Conservation (phyloP, 1,140 invertebrate species). For the Drosophila baimaii region DNA sequence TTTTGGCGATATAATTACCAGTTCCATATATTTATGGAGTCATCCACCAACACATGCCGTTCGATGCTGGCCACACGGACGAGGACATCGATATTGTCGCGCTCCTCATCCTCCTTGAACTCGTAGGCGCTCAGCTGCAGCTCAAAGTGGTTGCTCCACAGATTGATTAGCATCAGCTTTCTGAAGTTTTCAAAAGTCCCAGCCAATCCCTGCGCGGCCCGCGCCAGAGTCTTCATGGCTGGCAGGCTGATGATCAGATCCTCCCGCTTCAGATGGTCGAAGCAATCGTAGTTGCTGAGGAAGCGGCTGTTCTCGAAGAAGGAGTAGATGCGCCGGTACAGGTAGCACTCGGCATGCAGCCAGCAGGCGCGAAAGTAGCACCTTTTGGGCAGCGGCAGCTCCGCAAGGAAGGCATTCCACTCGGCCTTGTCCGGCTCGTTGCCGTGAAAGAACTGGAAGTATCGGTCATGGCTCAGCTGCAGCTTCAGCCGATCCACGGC, state of each 20-base stretch:
- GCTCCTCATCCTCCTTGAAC: slow-evolving; percentile 89
- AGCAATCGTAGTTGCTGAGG: slow-evolving; percentile 90
- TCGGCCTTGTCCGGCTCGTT: slow-evolving; percentile 59
- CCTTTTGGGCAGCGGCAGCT: slow-evolving; percentile 48
- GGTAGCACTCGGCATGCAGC: slow-evolving; percentile 96
- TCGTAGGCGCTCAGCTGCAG: slow-evolving; percentile 83
- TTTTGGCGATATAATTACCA: slow-evolving; percentile 37
- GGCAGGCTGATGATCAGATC: slow-evolving; percentile 86
- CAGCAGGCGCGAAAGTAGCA: slow-evolving; percentile 92
- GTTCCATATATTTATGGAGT: slow-evolving; percentile 86
- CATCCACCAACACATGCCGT: slow-evolving; percentile 88
- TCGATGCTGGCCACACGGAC: slow-evolving; percentile 87
- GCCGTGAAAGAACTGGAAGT: slow-evolving; percentile 52
- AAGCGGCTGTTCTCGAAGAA: slow-evolving; percentile 89
- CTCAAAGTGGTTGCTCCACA: slow-evolving; percentile 93
- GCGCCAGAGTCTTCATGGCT: slow-evolving; percentile 86
- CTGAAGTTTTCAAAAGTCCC: slow-evolving; percentile 85
- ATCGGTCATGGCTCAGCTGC: slow-evolving; percentile 41
- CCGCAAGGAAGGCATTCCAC: slow-evolving; percentile 67
- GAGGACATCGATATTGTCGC: slow-evolving; percentile 86
- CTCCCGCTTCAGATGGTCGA: slow-evolving; percentile 89
- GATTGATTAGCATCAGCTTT: slow-evolving; percentile 86
- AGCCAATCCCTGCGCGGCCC: slow-evolving; percentile 30
- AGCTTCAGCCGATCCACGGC: slow-evolving; percentile 34
- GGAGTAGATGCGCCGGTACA: slow-evolving; percentile 94